A percentile compares a stretch with the other conserved stretches of the same genome.
These are phyloP conservation scores for Cassiopea andromeda DNA, from an alignment of 30 jellyfish, hydroid and myxozoan genomes.

Conservation along the genomic window DNA sequence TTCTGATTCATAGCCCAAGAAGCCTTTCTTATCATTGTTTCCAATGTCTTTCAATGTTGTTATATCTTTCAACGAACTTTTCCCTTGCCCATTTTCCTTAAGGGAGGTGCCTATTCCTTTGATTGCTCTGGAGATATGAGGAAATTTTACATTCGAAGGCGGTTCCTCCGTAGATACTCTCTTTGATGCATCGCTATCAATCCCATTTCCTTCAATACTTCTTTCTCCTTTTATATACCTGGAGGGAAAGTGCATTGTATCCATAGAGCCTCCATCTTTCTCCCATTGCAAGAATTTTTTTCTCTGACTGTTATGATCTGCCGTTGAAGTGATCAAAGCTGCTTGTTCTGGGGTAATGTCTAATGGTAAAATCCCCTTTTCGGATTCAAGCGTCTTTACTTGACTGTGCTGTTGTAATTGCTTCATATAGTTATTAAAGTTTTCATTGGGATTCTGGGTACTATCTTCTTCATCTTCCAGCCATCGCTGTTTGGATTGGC, in stretches of 20 bases:
- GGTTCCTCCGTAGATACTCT: slow-evolving; percentile 31
- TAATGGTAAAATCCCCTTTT: slow-evolving; percentile 47
- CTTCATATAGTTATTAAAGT: neutral
- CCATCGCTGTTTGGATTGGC: slow-evolving; percentile 58
- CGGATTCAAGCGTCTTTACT: neutral
- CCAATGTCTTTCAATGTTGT: neutral
- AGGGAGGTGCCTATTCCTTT: neutral
- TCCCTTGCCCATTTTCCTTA: neutral
- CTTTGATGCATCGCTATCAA: slow-evolving; percentile 31
- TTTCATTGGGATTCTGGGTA: neutral
- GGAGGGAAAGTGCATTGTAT: slow-evolving; percentile 56
- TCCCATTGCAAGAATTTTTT: slow-evolving; percentile 54
- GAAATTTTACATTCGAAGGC: neutral
- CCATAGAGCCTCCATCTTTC: slow-evolving; percentile 65
- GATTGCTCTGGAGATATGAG: neutral
- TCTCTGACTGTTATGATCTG: slow-evolving; percentile 44
- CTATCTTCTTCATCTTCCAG: slow-evolving; percentile 50
- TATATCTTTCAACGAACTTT: neutral
- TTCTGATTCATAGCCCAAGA: slow-evolving; percentile 25
- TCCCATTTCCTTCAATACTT: neutral
- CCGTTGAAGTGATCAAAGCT: slow-evolving; percentile 26
- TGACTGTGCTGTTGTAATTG: slow-evolving; percentile 9
- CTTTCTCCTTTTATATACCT: slow-evolving; percentile 23
- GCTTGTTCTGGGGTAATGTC: slow-evolving; percentile 55
- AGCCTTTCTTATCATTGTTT: slow-evolving; percentile 42